A percentile compares a stretch with the other conserved stretches of the same genome.
Evolutionary conservation across 2,888 invertebrate genomes (phyloP).

Genomic region (Drosophila paucipuncta): DNA sequence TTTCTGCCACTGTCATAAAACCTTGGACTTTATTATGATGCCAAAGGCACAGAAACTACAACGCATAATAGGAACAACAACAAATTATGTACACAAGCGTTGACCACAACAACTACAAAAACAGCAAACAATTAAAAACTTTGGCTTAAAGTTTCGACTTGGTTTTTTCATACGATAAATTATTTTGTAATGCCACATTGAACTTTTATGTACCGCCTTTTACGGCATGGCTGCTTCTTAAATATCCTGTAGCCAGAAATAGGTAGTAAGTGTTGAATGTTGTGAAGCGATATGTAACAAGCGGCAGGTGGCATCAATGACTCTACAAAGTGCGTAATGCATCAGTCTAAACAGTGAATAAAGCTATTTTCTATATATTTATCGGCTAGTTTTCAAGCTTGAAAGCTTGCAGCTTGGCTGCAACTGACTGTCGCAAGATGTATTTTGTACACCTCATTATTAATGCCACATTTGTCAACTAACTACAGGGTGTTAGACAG

Average conservation of each 20-base stretch:
- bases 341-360: not conserved
- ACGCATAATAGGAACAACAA: constrained; percentile 19
- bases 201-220: constrained; percentile 38
- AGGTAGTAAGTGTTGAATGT: not conserved
- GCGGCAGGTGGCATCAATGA: not conserved
- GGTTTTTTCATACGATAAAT: constrained; percentile 53
- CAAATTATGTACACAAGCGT: constrained; percentile 6
- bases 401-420: too few species aligned
- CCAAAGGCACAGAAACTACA: constrained; percentile 20
- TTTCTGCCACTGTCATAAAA: constrained; percentile 12
- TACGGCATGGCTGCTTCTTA: constrained; percentile 11
- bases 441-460: too few species aligned
- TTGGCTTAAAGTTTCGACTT: constrained; percentile 60
- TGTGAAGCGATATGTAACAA: not conserved
- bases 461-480: not conserved
- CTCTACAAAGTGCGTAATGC: not conserved
- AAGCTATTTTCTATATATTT: not conserved
- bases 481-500: constrained; percentile 5
- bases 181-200: constrained; percentile 52
- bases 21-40: constrained; percentile 40
- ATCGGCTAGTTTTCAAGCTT: not conserved
- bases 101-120: constrained; percentile 12
- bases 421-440: too few species aligned
- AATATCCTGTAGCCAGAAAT: constrained; percentile 21
- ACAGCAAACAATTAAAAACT: constrained; percentile 72